Evolutionary conservation across 1,140 invertebrate species (phyloP), one percentile per base, ranked within the genome.

Genomic region (Drosophila suzukii): DNA sequence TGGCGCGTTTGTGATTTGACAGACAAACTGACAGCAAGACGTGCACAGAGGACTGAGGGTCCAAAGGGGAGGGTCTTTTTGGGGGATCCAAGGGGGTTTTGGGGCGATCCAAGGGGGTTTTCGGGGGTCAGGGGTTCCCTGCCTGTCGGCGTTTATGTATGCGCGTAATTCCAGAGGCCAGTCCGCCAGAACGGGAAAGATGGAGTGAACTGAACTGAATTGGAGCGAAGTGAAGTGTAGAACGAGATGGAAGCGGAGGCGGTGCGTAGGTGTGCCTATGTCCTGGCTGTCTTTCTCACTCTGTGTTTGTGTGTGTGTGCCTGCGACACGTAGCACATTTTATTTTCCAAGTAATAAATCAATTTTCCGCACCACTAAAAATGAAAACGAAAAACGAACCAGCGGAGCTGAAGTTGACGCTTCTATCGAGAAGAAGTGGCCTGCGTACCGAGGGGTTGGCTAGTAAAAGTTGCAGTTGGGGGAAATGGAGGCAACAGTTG

Each of bases 341-440:
- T 89, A 89, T 88, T 91, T 90, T 91, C 83, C 88, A 91, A 91
- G 88, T 88, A 91, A 91, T 91, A 91, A 91, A 91, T 91, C 88
- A 91, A 91, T 91, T 91, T 91, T 91, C 88, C 88, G 88, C 88
- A 91, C 88, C 88, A 91, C 89, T 88, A 91, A 91, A 91, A 91
- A 91, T 88, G 88, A 91, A 91, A 84, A 91, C 82, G 82, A 88
- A 83, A 81, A 83, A 81, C 82, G 79, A 68, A 65, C 59, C 46
- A 50, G 11, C 53, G 51, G 54, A 67, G 62, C 73, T 75, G 78
- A 82, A 72, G 82, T 76, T 89, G 82, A 85, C 66, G 68, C 68
- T 90, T 67, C 83, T 89, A 88, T 89, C 76, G 84, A 88, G 70
- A 75, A 27, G 27, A 27, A 27, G 27, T 27, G 27, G 27, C 27